These are phyloP conservation scores for Callionymus lyra DNA, from an alignment of 2,113 vertebrate genomes.

Conservation along the genomic window DNA sequence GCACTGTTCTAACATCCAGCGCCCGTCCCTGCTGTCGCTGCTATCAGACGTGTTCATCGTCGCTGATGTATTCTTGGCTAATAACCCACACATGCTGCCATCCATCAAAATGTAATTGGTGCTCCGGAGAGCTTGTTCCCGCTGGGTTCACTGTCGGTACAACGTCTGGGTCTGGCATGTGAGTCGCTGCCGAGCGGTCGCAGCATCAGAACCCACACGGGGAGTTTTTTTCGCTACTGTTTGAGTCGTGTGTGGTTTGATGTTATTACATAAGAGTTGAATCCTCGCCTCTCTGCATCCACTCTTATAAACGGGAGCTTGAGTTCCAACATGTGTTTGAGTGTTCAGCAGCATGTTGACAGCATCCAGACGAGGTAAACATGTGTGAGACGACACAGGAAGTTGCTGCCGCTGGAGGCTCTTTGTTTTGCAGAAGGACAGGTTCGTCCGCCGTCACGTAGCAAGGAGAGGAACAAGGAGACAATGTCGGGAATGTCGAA, in stretches of 20 bases:
- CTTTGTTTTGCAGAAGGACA: conserved; percentile 17
- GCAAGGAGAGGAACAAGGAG: conserved; percentile 4
- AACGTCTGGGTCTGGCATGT: background rate
- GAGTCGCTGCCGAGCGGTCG: background rate
- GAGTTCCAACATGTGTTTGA: conserved; percentile 1
- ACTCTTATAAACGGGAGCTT: background rate
- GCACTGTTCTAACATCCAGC: conserved; percentile 6
- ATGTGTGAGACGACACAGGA: background rate
- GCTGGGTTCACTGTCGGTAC: conserved; percentile 11
- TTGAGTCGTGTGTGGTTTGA: conserved; percentile 38
- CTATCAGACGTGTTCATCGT: conserved; percentile 20
- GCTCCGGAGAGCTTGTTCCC: conserved; percentile 21
- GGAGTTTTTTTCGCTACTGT: conserved; percentile 3
- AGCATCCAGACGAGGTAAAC: background rate
- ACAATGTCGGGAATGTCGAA: conserved; percentile 28
- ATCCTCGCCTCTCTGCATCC: conserved; percentile 13
- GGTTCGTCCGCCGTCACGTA: conserved; percentile 25
- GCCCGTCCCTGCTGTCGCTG: conserved; percentile 18
- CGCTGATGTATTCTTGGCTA: conserved; percentile 46
- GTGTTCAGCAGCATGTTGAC: background rate
- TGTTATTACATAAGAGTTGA: conserved; percentile 41
- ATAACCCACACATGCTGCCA: conserved; percentile 36
- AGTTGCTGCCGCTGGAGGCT: background rate
- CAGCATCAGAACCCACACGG: conserved; percentile 6
- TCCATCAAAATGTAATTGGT: conserved; percentile 47